These are phyloP conservation scores for Oopsacas minuta DNA, from an alignment of 37 sponge, comb jelly and placozoan genomes.

Conservation along the genomic window DNA sequence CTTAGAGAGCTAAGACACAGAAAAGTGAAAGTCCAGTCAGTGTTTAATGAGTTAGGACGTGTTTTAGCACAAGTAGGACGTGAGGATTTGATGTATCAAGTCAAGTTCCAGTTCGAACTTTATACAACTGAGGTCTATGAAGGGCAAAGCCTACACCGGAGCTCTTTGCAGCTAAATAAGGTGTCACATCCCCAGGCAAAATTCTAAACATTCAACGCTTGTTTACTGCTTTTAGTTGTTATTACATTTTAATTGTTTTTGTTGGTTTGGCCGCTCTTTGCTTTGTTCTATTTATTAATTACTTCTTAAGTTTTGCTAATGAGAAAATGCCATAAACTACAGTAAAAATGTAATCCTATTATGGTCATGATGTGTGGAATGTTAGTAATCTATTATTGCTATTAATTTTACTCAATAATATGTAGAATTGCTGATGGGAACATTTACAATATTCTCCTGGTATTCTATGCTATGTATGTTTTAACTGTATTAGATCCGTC, in stretches of 20 bases:
- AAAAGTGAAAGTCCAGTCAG: background rate
- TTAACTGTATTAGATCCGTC: too few relatives aligned
- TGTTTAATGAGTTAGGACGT: background rate
- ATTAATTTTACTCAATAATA: too few relatives aligned
- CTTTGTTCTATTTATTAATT: background rate
- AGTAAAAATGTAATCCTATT: too few relatives aligned
- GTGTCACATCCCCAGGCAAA: background rate
- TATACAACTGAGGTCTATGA: background rate
- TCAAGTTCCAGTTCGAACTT: background rate
- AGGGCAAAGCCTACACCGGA: background rate
- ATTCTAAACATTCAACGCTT: background rate
- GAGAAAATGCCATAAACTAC: too few relatives aligned
- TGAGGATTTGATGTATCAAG: constrained; percentile 3
- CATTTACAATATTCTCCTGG: too few relatives aligned
- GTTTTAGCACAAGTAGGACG: background rate
- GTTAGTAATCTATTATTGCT: too few relatives aligned
- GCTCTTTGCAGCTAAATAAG: background rate
- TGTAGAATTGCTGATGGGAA: too few relatives aligned
- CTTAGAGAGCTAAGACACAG: background rate
- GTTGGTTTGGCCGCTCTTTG: background rate
- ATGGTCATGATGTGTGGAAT: too few relatives aligned
- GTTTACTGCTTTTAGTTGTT: background rate
- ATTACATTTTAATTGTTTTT: background rate
- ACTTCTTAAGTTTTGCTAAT: background rate
- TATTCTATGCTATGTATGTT: too few relatives aligned